Evolutionary conservation across 1,140 invertebrate species (phyloP), one percentile per base, ranked within the genome.

Genomic region (Drosophila simulans): DNA sequence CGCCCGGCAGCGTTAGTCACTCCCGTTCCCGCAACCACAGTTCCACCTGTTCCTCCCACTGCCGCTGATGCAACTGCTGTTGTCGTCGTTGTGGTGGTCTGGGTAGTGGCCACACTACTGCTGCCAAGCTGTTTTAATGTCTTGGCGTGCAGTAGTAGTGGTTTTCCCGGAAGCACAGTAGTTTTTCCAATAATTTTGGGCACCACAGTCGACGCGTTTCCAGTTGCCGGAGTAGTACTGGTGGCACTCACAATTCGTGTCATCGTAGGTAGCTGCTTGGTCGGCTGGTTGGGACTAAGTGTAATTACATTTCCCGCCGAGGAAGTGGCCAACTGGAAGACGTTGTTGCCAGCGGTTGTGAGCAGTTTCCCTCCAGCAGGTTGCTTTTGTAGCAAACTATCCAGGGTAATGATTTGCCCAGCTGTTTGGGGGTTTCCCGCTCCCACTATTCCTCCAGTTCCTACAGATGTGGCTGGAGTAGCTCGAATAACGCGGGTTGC

Each of bases 361-460:
- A 71, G 35, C 0, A 86, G 25, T 37, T 76, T 76, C 2, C 59
- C 60, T 11, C 35, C 37, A 55, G 57, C 35, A 3, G 59, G 56
- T 68, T 66, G 92, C 91, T 95, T 95, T 3, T 94, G 94, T 5
- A 95, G 74, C 13, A 95, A 77, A 92, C 93, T 95, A 79, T 95
- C 95, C n/a, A 96, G 93, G 0, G 95, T 95, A 10, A 96, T 94
- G 4, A 95, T 93, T 62, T 95, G 95, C 1, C 94, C 94, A 2
- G 93, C 93, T 10, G 94, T 93, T 17, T 71, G 66, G 27, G 60
- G 17, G 39, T 37, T 64, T 13, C 25, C 49, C 3, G 17, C 49
- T 52, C 49, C 49, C 12, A 35, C 46, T 31, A 79, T 46, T 27
- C 40, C 34, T 20, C 49, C 11, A 10, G 57, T 53, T 34, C 52